Evolutionary conservation across 2,797 vertebrate genomes (phyloP).

Genomic region (Galago senegalensis): DNA sequence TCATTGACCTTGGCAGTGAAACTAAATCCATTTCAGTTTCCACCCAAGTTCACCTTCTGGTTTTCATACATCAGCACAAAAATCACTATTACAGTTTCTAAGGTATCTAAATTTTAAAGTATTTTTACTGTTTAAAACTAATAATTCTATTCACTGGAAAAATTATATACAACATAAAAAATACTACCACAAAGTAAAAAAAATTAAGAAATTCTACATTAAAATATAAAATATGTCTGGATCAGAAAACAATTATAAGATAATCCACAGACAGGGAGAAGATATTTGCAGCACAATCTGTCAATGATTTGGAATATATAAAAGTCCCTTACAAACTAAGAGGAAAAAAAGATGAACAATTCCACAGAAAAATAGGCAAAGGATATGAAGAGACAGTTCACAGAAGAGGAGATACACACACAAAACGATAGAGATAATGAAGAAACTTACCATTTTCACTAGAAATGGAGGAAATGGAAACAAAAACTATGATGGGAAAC

Average conservation of each 20-base stretch:
- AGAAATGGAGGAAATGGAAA: conserved; percentile 12
- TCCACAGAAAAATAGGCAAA: conserved; percentile 14
- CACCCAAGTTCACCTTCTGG: conserved; percentile 42
- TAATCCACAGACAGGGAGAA: neutral
- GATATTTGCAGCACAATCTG: conserved; percentile 13
- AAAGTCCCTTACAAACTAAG: conserved; percentile 22
- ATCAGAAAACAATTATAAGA: conserved; percentile 27
- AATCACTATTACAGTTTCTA: conserved; percentile 9
- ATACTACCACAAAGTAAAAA: conserved; percentile 43
- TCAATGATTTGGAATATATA: conserved; percentile 15
- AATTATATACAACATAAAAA: conserved; percentile 22
- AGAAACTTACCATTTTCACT: neutral
- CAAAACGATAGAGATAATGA: neutral
- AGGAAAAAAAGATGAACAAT: conserved; percentile 6
- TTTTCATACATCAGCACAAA: conserved; percentile 60
- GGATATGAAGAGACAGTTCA: neutral
- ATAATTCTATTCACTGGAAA: conserved; percentile 42
- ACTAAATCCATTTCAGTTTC: conserved; percentile 54
- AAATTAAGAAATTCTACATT: conserved; percentile 11
- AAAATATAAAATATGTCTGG: conserved; percentile 57
- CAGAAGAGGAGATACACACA: neutral
- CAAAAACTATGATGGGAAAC: neutral
- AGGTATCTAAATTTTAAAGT: conserved; percentile 17
- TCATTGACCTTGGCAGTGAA: conserved; percentile 62
- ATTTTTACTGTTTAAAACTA: conserved; percentile 66